Evolutionary conservation across 2,113 vertebrate genomes (phyloP), one percentile per base, ranked within the genome.

Genomic region (Myanophis thanlyinensis): DNA sequence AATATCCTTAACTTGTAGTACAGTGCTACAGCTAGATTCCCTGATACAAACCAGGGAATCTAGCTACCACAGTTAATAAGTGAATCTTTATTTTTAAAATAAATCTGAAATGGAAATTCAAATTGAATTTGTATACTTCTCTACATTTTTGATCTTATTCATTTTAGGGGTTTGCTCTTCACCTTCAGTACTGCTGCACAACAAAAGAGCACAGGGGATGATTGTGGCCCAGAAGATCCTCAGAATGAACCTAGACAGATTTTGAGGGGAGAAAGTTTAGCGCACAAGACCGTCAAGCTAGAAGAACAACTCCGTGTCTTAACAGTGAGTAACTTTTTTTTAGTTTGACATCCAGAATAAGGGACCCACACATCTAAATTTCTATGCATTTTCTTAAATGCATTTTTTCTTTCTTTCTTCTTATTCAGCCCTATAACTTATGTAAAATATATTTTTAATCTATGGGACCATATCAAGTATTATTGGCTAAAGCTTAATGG

Each of bases 221-320:
- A 98, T 89, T 97, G 97, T 91, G 96, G 96, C 73, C 97, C 98
- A 0, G 97, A 98, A 87, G 97, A 98, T 9, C 96, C 97, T 88
- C 94, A 44, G 3, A 97, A 96, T 40, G 97, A 97, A 53, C 93
- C 97, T 5, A 96, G 96, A 67, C 97, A 98, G 51, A 95, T 97
- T 25, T 94, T 98, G 87, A 95, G 96, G 47, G 96, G 97, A 62
- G 95, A 94, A 94, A 93, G 97, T 88, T 96, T 98, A 86, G 97
- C 98, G 94, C 96, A 96, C 91, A 98, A 96, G 97, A 97, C 98
- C 67, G 94, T 95, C 94, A 98, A 98, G 95, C 96, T 98, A 90
- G 98, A 98, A 87, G 97, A 98, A 86, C 98, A 98, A 97, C 97
- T 98, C 87, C 97, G 93, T 23, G 98, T 98, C 94, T 97, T 98